Evolutionary conservation across 2,113 vertebrate species (phyloP), one percentile per base, ranked within the genome.

Genomic region (Dendrocopos noguchii): DNA sequence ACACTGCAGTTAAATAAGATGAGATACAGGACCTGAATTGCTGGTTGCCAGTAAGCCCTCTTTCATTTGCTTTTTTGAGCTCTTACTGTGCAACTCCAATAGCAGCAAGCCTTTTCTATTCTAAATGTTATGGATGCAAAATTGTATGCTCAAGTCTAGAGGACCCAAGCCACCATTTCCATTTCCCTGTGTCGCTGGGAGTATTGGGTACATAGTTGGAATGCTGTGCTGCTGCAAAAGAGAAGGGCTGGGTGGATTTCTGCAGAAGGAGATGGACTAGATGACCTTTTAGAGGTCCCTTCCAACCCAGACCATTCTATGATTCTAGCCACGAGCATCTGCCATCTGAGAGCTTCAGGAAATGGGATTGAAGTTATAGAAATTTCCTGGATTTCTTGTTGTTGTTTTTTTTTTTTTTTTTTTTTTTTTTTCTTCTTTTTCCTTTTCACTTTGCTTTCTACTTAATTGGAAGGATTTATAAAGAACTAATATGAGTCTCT

Each of bases 271-370:
- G 39, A 39, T 39, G 12, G 22, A 25, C 50, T 52, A 52, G 50
- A 50, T 52, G 50, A 52, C 50, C 22, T 25, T 52, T 24, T 12
- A 52, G 22, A 52, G 50, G 50, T 52, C 50, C 50, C 22, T 25
- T 52, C 50, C 22, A 13, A 25, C 50, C 50, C 24, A 24, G 50
- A 52, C 50, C 39, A 39, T 39, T 39, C 50, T 52, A 24, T 52
- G 22, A 52, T 52, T 95, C 56, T 87, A 82, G 84, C 42, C 36
- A 27, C 36, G 81, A 81, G 61, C 84, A 59, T 87, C 59, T 91
- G 87, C 80, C 74, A 79, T 94, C 74, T 91, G 84, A 28, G 75
- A 94, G 56, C 50, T 87, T 89, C 90, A 89, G 94, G 90, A 96
- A 96, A 59, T 77, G 64, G 75, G 66, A 72, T 13, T 94, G 70